Base-by-base conservation (phyloP, 2,888 invertebrate genomes). In the Spisula subtruncata region DNA sequence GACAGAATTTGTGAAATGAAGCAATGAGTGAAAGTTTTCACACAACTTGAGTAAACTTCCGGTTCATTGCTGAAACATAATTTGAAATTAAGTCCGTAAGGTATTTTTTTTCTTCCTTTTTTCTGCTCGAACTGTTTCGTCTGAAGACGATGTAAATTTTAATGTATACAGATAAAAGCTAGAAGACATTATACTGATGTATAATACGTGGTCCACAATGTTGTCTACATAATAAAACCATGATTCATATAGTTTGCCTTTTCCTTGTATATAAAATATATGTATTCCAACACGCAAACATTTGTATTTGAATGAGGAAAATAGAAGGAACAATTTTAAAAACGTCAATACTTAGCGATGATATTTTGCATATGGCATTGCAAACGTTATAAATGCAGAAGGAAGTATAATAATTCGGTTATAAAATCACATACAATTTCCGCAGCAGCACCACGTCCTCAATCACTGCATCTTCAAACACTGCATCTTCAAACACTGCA, bases 211-310 rank as follows among this genome's bases (percentile, higher is more conserved):
- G 32, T 75, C 32, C 32, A 75, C 29, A 25, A 32, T 0, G 18
- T 32, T 75, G 29, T 75, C 18, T 75, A 35, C 75, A 75, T 75
- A 75, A 75, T 35, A 75, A 35, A 75, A 14, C 75, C 16, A 75
- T 75, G 29, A 14, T 32, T 75, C 32, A 32, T 18, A 18, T 16
- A 71, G 32, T 25, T 32, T 4, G 12, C 14, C 32, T 75, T 14
- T 29, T 75, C 32, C 25, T 75, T 75, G 35, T 16, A 75, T 75
- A 75, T 35, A 32, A 75, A 71, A 8, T 8, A 16, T 25, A 32
- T 35, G 0, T 16, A 32, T 75, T 35, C 32, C 35, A 18, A 32
- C 75, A 75, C 32, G 75, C 75, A 32, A 75, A 16, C 16, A 18
- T 75, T 75, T 35, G 14, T 35, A 1, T 14, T 75, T 29, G 75